phyloP scores from a whole-genome alignment of 1,140 invertebrate species.

The roundworm (Caenorhabditis elegans) region WBcel235 BX284603.4:8535501-8536000 shows the following conservation, averaged over 20 bases:
- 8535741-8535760: too few relatives aligned
- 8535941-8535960: not conserved
- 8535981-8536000: conserved; percentile 18
- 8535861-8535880: not conserved
- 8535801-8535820: too few relatives aligned
- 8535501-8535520: too few relatives aligned
- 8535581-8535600: too few relatives aligned
- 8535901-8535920: not conserved
- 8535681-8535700: not conserved
- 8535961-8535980: too few relatives aligned
- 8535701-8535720: not conserved
- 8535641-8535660: not conserved
- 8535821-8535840: not conserved
- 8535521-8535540: too few relatives aligned
- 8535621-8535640: conserved; percentile 9
- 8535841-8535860: not conserved
- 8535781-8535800: too few relatives aligned
- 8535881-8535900: not conserved
- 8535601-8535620: too few relatives aligned
- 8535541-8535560: too few relatives aligned
- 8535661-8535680: conserved; percentile 15
- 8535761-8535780: too few relatives aligned
- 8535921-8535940: conserved; percentile 32
- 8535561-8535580: too few relatives aligned
- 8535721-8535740: not conserved